Base-by-base conservation (phyloP, 1,140 invertebrate species). In the Portunus trituberculatus region DNA sequence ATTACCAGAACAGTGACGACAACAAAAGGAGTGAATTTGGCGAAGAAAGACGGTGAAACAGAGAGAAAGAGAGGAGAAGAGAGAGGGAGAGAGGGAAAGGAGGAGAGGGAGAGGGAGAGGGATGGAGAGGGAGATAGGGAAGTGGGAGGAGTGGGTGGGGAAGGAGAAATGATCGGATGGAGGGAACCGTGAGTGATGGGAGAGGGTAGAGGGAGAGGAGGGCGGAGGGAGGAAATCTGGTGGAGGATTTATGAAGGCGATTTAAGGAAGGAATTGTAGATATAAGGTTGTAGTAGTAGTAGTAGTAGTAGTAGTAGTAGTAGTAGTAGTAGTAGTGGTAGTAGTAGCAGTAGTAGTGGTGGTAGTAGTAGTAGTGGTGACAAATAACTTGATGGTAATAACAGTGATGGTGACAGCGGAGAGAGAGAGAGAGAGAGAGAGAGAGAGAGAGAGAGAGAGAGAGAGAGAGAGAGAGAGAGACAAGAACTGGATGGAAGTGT, bases 1-100 rank as follows among this genome's bases (percentile, higher is more conserved):
- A 59, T 59, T 59, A 59, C 52, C 52, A 59, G 12, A 59, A 59
- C 52, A 59, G 52, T 59, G 12, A 59, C 20, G 52, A 10, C 8
- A 59, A 59, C 52, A 59, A 10, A 59, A 59, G 52, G 20, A 12
- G 52, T 59, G 20, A 59, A 59, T 59, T 16, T 59, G 2, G 52
- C 8, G 83, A 84, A 32, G 1, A 32, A 84, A 3, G 31, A 84
- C 12, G n/a, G 83, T 20, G 83, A 84, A n/a, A 84, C 12, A 84
- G 83, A 84, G 83, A 84, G 83, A n/a, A 25, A 84, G 83, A 84
- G 82, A 84, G 82, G 25, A 25, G 25, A 25, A 84, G 82, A 84
- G 83, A 84, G 20, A 84, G 83, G n/a, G 83, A 84, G 83, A n/a
- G 83, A 84, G 83, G n/a, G 76, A 82, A 8, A 82, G 76, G 28